A percentile compares a stretch with the other conserved stretches of the same genome.
These are phyloP conservation scores for Cataglyphis albicans DNA, from an alignment of 2,888 invertebrate genomes.

Conservation along the genomic window DNA sequence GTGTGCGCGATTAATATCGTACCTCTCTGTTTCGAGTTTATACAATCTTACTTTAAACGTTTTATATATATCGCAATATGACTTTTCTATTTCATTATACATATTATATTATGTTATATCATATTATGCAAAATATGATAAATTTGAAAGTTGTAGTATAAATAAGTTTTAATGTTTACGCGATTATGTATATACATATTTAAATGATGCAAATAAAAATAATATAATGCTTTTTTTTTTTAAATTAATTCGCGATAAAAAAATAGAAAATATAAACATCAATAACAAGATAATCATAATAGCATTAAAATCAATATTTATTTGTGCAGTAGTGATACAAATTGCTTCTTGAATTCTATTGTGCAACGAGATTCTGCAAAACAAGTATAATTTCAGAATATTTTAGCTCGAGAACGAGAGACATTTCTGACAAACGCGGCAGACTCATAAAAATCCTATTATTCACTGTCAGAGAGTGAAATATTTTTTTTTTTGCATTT, in stretches of 20 bases:
- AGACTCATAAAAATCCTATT: constrained; percentile 37
- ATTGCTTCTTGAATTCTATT: not conserved
- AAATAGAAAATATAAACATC: not conserved
- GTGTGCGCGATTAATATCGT: constrained; percentile 10
- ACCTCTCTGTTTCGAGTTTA: not conserved
- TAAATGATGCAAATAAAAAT: not conserved
- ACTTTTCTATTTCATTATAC: not conserved
- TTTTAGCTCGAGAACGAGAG: constrained; percentile 5
- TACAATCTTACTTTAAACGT: not conserved
- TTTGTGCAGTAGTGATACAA: constrained; percentile 8
- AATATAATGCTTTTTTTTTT: not conserved
- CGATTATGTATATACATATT: not conserved
- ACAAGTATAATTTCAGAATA: constrained; percentile 19
- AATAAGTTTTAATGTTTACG: not conserved
- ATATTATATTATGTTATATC: too few species aligned
- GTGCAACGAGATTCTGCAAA: constrained; percentile 6
- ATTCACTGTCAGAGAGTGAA: constrained; percentile 28
- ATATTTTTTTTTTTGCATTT: constrained; percentile 30
- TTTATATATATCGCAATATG: not conserved
- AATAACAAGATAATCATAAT: constrained; percentile 9
- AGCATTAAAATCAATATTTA: not conserved
- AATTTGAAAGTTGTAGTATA: not conserved
- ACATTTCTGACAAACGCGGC: constrained; percentile 3
- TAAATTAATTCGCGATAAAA: not conserved
- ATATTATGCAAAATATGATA: not conserved